Conservation (phyloP, 2,113 vertebrate genomes). For the Pomatostomus ruficeps region DNA sequence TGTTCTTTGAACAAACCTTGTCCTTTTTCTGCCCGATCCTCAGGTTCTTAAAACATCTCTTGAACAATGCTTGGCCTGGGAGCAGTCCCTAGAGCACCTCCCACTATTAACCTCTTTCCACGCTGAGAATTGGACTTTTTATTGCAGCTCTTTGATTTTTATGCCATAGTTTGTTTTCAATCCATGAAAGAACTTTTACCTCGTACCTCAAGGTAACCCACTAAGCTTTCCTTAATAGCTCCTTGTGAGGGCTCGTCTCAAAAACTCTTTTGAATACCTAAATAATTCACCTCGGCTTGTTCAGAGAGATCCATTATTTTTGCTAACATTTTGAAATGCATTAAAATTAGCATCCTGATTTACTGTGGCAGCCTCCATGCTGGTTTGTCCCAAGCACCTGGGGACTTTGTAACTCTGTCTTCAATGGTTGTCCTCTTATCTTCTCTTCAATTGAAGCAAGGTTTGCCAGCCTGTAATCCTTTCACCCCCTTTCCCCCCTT, state of each 20-base stretch:
- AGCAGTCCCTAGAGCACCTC: background rate
- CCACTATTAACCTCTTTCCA: constrained; percentile 23
- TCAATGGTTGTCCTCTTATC: constrained; percentile 40
- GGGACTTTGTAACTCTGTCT: background rate
- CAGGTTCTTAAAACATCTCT: background rate
- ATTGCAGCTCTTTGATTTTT: constrained; percentile 38
- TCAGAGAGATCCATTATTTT: background rate
- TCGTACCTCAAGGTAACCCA: constrained; percentile 26
- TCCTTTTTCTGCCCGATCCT: background rate
- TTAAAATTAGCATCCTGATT: background rate
- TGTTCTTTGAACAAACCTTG: background rate
- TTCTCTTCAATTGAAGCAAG: constrained; percentile 21
- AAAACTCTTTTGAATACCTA: constrained; percentile 35
- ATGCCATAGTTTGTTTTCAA: constrained; percentile 33
- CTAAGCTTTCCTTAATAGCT: constrained; percentile 48
- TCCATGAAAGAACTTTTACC: constrained; percentile 9
- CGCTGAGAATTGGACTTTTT: constrained; percentile 28
- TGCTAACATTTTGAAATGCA: constrained; percentile 24
- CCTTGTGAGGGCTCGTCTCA: background rate
- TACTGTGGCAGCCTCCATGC: background rate
- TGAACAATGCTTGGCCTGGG: background rate
- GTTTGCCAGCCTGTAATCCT: background rate
- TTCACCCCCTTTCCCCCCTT: constrained; percentile 21
- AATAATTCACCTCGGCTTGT: constrained; percentile 18
- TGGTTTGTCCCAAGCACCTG: constrained; percentile 26